Base-by-base conservation (phyloP, 2,888 invertebrate species). In the Dynastes maya region DNA sequence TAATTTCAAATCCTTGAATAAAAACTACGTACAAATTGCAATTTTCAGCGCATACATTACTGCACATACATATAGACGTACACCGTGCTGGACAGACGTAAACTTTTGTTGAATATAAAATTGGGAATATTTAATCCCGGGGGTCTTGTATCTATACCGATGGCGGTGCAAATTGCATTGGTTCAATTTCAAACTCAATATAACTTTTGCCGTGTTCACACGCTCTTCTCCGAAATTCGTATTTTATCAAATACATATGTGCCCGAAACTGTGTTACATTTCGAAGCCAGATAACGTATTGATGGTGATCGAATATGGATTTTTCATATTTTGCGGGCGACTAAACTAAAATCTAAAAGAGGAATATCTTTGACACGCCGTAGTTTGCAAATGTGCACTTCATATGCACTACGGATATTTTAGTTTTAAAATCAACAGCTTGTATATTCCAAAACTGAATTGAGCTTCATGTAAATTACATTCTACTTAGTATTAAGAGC, bases 151-250 rank as follows among this genome's bases (percentile, higher is more conserved):
- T 82, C 72, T 74, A 74, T 61, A 74, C 61, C 79, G 81, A 82
- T 76, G 74, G 67, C 77, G 83, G 82, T 84, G 82, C 83, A 85
- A 84, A 84, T 83, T 82, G 82, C 84, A 83, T 82, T 83, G 81
- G 84, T 85, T 86, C 86, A 86, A 86, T 87, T 86, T 83, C 84
- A 86, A 86, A 86, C 86, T 87, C 86, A 86, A 87, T 87, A 87
- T 85, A 87, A 87, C 86, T 87, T 86, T 85, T 83, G 83, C 83
- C 13, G 29, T 72, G 74, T 49, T 61, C 55, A 75, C 53, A 70
- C 51, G 51, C 61, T 68, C 22, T 51, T 49, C 32, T 55, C 27
- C 77, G 77, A 79, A 79, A 74, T 77, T 76, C 74, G 71, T 77
- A 71, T 79, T 79, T 77, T 74, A 74, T 79, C 77, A 79, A 79